Conservation (phyloP, 2,888 invertebrate species). For the Theodoxus fluviatilis region DNA sequence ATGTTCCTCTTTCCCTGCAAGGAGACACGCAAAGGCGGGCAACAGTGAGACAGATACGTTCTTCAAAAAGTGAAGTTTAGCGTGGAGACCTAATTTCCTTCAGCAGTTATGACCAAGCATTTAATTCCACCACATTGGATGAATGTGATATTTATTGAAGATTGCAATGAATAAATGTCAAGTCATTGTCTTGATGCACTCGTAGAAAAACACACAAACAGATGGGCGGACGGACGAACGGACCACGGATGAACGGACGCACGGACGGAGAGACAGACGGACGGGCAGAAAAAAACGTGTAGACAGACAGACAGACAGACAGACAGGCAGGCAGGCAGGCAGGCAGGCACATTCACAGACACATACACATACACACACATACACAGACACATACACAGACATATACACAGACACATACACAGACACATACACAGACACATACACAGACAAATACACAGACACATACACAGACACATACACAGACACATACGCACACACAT, state of each 20-base stretch:
- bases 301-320: constrained; percentile 2
- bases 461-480: not conserved
- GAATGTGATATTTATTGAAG: no score
- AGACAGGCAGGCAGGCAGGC: not conserved
- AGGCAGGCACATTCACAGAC: not conserved
- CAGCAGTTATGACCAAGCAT: no score
- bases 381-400: constrained; percentile 1
- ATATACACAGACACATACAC: not conserved
- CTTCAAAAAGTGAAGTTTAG: no score
- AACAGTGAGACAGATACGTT: not conserved
- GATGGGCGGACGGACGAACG: not conserved
- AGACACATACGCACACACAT: not conserved
- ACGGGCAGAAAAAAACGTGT: no score
- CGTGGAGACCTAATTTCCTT: no score
- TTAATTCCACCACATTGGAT: no score
- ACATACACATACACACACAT: not conserved
- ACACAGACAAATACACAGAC: not conserved
- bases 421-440: not conserved
- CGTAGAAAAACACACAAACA: constrained; percentile 20
- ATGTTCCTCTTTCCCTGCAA: constrained; percentile 56
- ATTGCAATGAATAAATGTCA: no score
- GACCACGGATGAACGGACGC: not conserved
- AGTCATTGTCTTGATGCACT: no score
- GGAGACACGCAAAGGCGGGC: constrained; percentile 21
- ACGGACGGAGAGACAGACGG: no score